phyloP scores from a whole-genome alignment of 2,113 vertebrate genomes.

The Clupea harengus region DNA sequence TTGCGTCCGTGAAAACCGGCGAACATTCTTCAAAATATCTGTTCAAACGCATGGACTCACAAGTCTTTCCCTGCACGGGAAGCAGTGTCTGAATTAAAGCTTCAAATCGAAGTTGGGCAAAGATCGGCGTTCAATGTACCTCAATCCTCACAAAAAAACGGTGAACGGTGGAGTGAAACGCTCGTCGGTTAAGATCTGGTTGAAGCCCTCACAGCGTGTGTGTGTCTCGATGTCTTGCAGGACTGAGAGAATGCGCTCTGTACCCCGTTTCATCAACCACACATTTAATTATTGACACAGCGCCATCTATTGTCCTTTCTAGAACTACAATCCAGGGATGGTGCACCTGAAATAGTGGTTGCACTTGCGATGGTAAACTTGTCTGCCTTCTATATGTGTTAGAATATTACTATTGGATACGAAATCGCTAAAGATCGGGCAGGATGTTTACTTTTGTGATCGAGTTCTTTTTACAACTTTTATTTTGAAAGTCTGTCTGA shows the following conservation, averaged over 20 bases:
- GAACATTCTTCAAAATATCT: background rate
- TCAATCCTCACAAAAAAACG: background rate
- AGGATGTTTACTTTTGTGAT: background rate
- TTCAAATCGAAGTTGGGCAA: background rate
- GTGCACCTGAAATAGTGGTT: background rate
- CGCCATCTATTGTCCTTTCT: conserved; percentile 58
- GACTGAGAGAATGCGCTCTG: conserved; percentile 32
- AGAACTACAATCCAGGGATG: background rate
- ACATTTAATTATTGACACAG: conserved; percentile 39
- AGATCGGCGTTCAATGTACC: background rate
- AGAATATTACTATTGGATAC: background rate
- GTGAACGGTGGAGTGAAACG: background rate
- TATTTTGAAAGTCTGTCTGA: background rate
- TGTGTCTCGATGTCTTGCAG: background rate
- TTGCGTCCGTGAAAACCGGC: background rate
- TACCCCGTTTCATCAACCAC: conserved; percentile 15
- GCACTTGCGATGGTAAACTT: background rate
- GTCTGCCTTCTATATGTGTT: background rate
- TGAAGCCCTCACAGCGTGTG: background rate
- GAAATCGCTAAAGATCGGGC: background rate
- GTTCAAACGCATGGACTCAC: background rate
- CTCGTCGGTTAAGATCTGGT: background rate
- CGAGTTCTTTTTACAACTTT: background rate
- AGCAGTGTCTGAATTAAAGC: background rate
- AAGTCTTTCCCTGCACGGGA: background rate